Percentiles rank a stretch among this genome's conserved stretches.
phyloP scores from a whole-genome alignment of 2,888 invertebrate species.

The Machimus rusticus region DNA sequence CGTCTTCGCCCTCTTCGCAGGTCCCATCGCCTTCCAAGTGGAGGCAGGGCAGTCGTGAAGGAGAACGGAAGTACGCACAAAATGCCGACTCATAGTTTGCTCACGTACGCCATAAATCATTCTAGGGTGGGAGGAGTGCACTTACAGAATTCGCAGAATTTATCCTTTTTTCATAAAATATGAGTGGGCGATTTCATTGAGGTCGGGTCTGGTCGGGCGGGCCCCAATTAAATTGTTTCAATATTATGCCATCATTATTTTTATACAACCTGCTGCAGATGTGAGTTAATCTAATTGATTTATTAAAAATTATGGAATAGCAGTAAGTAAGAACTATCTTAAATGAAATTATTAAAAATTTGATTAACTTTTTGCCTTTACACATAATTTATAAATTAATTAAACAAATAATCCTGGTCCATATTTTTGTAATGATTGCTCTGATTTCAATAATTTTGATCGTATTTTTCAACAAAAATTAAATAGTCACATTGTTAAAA shows the following conservation, averaged over 20 bases:
- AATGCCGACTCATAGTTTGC: not conserved
- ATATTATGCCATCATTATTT: not conserved
- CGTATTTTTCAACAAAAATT: too few species aligned
- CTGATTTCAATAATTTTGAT: too few species aligned
- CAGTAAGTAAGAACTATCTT: too few species aligned
- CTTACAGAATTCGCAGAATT: not conserved
- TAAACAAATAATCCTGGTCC: too few species aligned
- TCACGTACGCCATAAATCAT: not conserved
- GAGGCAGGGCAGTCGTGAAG: not conserved
- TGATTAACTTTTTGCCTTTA: too few species aligned
- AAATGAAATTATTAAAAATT: too few species aligned
- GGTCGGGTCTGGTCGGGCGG: not conserved
- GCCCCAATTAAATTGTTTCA: not conserved
- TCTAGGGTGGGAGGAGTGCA: not conserved
- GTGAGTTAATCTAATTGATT: too few species aligned
- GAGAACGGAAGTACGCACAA: not conserved
- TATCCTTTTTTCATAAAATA: not conserved
- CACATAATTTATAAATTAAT: too few species aligned
- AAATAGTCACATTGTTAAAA: too few species aligned
- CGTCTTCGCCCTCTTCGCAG: not conserved
- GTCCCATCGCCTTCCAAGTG: not conserved
- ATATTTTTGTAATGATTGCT: too few species aligned
- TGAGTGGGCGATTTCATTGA: not conserved
- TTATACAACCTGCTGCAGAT: not conserved
- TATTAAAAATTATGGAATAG: too few species aligned